Evolutionary conservation across 1,140 invertebrate species (phyloP).

Genomic region (Sarcophaga bullata): DNA sequence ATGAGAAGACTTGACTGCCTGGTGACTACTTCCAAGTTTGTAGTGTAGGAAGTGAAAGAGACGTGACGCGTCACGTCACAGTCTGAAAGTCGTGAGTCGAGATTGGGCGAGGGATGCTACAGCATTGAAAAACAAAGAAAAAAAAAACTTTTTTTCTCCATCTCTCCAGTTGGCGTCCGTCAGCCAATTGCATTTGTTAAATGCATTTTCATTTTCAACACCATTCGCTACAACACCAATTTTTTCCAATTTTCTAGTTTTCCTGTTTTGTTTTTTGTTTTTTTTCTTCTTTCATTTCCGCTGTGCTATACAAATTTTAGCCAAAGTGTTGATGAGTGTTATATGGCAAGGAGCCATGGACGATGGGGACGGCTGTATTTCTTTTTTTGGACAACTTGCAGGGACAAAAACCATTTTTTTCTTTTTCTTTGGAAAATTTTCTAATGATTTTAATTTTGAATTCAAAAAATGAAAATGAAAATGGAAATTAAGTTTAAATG

Average conservation of each 20-base stretch:
- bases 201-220: slow-evolving; percentile 5
- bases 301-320: background rate
- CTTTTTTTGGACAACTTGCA: background rate
- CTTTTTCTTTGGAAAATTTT: background rate
- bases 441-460: slow-evolving; percentile 25
- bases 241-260: background rate
- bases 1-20: background rate
- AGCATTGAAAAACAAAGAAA: background rate
- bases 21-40: background rate
- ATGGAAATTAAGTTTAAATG: background rate
- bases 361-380: background rate
- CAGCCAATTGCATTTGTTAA: slow-evolving; percentile 16
- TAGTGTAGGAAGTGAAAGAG: background rate
- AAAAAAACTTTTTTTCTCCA: background rate
- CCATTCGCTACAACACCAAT: background rate
- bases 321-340: slow-evolving; percentile 10
- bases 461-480: too few relatives aligned
- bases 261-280: background rate
- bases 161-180: background rate
- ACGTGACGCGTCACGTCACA: background rate
- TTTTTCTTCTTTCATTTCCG: background rate
- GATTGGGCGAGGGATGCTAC: too few relatives aligned
- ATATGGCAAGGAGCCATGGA: background rate
- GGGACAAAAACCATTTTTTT: background rate
- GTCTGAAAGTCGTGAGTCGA: too few relatives aligned